Conservation (phyloP, 2,797 vertebrate species). For the Philypnodon macrostomus region DNA sequence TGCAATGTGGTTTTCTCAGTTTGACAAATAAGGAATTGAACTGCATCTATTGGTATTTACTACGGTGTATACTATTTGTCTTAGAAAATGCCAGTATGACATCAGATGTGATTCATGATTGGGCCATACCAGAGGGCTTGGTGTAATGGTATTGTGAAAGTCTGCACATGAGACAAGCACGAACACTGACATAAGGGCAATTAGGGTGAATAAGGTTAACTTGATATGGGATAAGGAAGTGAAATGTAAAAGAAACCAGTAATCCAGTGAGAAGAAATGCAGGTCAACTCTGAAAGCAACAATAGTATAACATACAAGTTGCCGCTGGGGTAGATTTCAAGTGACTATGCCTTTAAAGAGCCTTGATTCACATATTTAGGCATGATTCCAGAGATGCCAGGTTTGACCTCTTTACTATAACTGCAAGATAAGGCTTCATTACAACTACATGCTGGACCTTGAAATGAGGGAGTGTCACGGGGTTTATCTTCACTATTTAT, state of each 20-base stretch:
- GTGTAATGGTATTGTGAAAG: slow-evolving; percentile 7
- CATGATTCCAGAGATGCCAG: neutral
- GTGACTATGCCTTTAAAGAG: too few species aligned
- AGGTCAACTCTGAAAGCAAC: too few species aligned
- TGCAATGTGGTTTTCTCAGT: neutral
- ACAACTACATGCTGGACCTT: neutral
- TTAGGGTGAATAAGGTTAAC: neutral
- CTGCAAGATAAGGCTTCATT: neutral
- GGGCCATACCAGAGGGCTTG: neutral
- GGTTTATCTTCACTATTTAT: too few species aligned
- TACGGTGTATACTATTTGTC: neutral
- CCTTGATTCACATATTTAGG: too few species aligned
- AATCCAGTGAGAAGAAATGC: too few species aligned
- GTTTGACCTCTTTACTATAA: neutral
- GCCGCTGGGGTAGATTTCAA: neutral
- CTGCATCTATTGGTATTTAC: neutral
- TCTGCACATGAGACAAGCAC: neutral
- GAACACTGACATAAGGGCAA: neutral
- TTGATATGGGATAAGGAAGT: neutral
- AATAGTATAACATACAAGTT: neutral
- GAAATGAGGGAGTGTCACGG: neutral
- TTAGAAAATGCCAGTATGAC: neutral
- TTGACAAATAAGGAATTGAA: neutral
- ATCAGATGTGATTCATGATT: neutral
- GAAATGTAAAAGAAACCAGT: neutral